Percentiles rank a stretch among this genome's conserved stretches.
Evolutionary conservation across 1,140 invertebrate genomes (phyloP).

Genomic region (Drosophila willistoni): DNA sequence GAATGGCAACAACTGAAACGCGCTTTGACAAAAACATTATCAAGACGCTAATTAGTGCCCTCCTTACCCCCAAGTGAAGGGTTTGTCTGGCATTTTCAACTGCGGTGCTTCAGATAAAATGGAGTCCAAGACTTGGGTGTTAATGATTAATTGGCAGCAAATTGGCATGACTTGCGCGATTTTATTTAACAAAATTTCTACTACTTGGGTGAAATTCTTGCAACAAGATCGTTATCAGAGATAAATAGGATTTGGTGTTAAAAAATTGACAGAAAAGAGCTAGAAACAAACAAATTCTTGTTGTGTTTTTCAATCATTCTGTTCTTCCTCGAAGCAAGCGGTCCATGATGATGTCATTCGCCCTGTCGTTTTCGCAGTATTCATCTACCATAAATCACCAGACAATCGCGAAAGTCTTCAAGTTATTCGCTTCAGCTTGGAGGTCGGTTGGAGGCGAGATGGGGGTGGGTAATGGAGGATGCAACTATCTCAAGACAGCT

Average conservation of each 20-base stretch:
- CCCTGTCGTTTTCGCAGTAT: slow-evolving; percentile 30
- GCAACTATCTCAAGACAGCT: slow-evolving; percentile 59
- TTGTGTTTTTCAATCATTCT: slow-evolving; percentile 17
- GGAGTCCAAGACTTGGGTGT: slow-evolving; percentile 39
- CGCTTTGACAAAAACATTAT: slow-evolving; percentile 16
- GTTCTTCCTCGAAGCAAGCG: slow-evolving; percentile 24
- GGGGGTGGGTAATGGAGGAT: slow-evolving; percentile 42
- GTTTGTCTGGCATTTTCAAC: slow-evolving; percentile 39
- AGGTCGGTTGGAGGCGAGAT: slow-evolving; percentile 1
- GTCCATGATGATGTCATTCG: slow-evolving; percentile 67
- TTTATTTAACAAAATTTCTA: slow-evolving; percentile 56
- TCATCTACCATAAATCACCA: slow-evolving; percentile 67
- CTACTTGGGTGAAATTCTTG: slow-evolving; percentile 15
- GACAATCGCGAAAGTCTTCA: slow-evolving; percentile 55
- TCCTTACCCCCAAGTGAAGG: slow-evolving; percentile 14
- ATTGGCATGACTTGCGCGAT: slow-evolving; percentile 13
- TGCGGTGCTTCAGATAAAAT: slow-evolving; percentile 52
- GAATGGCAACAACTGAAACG: slow-evolving; percentile 41
- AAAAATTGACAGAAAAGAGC: too few relatives aligned
- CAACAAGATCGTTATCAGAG: too few relatives aligned
- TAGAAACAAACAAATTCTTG: slow-evolving; percentile 42
- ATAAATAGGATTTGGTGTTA: too few relatives aligned
- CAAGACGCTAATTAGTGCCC: slow-evolving; percentile 14
- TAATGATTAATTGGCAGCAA: slow-evolving; percentile 67
- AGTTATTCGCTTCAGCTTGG: slow-evolving; percentile 44